Evolutionary conservation across 1,140 invertebrate genomes (phyloP).

Genomic region (Grapholita molesta): DNA sequence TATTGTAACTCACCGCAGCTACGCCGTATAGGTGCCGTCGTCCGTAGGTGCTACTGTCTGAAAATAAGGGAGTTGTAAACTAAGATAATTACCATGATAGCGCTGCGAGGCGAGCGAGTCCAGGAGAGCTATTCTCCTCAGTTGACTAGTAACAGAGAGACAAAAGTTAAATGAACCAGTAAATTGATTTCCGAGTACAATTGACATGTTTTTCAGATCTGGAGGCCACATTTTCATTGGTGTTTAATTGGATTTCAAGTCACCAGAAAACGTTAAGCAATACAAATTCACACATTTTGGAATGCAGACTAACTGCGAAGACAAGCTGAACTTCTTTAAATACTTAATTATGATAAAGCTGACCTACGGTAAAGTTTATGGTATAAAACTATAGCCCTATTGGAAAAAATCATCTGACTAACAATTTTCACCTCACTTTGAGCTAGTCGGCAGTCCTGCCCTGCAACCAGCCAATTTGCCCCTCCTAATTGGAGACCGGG

Average conservation of each 20-base stretch:
- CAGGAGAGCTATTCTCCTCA: not conserved
- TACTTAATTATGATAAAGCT: not conserved
- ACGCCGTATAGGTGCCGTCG: not conserved
- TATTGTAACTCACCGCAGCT: not conserved
- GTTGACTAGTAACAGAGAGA: too few relatives aligned
- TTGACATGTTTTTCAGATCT: not conserved
- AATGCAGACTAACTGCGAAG: not conserved
- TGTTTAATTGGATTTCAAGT: not conserved
- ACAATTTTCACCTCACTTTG: not conserved
- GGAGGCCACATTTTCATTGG: not conserved
- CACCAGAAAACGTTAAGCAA: not conserved
- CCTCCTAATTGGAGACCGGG: slow-evolving; percentile 30
- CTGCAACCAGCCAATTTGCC: slow-evolving; percentile 20
- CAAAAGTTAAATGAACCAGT: not conserved
- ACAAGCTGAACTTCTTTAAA: not conserved
- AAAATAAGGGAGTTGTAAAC: not conserved
- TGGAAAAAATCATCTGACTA: not conserved
- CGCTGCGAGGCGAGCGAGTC: not conserved
- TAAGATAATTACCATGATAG: not conserved
- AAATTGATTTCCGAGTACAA: not conserved
- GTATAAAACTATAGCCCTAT: too few relatives aligned
- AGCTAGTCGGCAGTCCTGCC: not conserved
- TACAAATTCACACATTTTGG: not conserved
- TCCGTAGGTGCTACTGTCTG: not conserved
- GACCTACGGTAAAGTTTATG: too few relatives aligned